These are phyloP conservation scores for Dermochelys coriacea DNA, from an alignment of 2,797 vertebrate species.

Conservation along the genomic window DNA sequence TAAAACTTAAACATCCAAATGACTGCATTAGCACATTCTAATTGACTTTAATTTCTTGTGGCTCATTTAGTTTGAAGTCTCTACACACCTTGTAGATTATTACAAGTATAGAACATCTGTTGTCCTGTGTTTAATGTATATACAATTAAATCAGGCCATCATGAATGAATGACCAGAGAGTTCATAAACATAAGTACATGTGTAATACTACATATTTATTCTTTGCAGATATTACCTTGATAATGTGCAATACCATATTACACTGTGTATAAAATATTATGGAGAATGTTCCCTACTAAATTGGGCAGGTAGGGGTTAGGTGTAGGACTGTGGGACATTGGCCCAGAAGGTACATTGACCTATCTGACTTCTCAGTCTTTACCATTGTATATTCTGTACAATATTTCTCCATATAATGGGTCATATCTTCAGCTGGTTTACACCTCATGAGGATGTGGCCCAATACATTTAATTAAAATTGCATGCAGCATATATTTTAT, in stretches of 20 bases:
- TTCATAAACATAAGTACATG: not conserved
- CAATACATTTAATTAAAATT: fast-evolving
- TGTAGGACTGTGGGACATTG: fast-evolving
- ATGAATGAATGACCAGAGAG: not conserved
- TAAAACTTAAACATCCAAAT: not conserved
- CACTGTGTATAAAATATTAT: not conserved
- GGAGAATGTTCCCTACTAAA: not conserved
- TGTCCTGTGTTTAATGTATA: not conserved
- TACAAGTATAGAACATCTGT: fast-evolving
- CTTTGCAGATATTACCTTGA: not conserved
- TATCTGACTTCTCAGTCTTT: not conserved
- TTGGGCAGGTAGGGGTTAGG: not conserved
- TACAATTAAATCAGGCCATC: not conserved
- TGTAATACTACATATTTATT: not conserved
- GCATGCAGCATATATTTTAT: not conserved
- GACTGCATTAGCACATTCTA: not conserved
- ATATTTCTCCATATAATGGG: not conserved
- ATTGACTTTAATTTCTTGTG: not conserved
- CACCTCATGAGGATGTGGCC: not conserved
- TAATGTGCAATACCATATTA: not conserved
- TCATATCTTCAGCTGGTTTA: not conserved
- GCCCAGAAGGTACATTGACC: not conserved
- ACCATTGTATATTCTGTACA: not conserved
- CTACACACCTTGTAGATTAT: not conserved
- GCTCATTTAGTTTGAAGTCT: not conserved